phyloP scores from a whole-genome alignment of 2,888 invertebrate species.

The Cantharis nigra region DNA sequence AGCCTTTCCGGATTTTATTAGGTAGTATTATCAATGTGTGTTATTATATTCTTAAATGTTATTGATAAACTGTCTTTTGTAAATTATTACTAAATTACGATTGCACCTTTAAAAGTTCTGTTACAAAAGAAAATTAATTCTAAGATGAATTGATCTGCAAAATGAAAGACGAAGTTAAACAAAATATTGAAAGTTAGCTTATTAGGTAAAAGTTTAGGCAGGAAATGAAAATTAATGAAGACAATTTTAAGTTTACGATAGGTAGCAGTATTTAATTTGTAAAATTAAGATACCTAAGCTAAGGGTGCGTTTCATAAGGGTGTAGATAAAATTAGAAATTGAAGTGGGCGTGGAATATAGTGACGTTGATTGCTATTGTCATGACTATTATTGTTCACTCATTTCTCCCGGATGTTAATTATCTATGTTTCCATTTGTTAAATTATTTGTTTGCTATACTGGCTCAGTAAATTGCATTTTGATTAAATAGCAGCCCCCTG shows the following conservation, averaged over 20 bases:
- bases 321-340: constrained; percentile 17
- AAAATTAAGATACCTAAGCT: constrained; percentile 15
- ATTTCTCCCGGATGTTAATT: constrained; percentile 25
- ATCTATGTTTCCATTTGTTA: constrained; percentile 24
- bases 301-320: constrained; percentile 14
- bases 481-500: constrained; percentile 14
- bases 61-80: too few relatives aligned
- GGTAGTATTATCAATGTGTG: too few relatives aligned
- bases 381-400: constrained; percentile 23
- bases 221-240: constrained; percentile 1
- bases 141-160: background rate
- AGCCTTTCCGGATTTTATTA: too few relatives aligned
- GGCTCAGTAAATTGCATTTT: constrained; percentile 17
- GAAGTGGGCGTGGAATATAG: constrained; percentile 13
- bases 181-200: background rate
- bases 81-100: background rate
- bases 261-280: background rate
- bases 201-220: background rate
- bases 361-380: constrained; percentile 24
- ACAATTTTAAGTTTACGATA: background rate
- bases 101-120: background rate
- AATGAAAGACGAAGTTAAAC: background rate
- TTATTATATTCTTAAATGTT: too few relatives aligned
- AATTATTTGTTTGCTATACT: constrained; percentile 20
- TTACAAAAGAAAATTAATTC: background rate